phyloP scores from a whole-genome alignment of 2,888 invertebrate genomes.

The Argyresthia goedartella region DNA sequence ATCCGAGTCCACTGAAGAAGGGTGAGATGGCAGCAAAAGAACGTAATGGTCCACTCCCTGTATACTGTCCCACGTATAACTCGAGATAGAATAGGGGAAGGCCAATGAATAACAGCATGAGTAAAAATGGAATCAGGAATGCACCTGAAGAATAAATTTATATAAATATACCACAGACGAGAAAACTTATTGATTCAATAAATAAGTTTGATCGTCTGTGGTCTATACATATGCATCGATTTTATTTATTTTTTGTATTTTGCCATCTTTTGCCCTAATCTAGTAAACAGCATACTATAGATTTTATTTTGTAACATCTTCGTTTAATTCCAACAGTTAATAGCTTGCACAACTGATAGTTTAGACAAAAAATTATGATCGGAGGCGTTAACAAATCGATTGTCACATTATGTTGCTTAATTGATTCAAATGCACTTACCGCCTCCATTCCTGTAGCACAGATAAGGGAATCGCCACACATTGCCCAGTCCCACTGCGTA shows the following conservation, averaged over 20 bases:
- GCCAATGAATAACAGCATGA: constrained; percentile 82
- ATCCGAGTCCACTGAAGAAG: constrained; percentile 73
- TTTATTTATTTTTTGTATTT: too few species aligned
- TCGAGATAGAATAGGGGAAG: constrained; percentile 86
- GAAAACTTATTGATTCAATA: too few species aligned
- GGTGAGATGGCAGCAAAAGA: constrained; percentile 75
- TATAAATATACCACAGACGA: neutral
- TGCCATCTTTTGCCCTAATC: too few species aligned
- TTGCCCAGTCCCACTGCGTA: constrained; percentile 85
- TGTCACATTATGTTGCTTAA: too few species aligned
- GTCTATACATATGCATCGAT: too few species aligned
- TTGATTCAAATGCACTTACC: constrained; percentile 55
- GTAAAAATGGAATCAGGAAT: constrained; percentile 79
- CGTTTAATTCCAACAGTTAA: too few species aligned
- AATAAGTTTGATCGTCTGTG: too few species aligned
- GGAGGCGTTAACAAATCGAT: too few species aligned
- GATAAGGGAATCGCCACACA: constrained; percentile 85
- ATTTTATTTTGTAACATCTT: too few species aligned
- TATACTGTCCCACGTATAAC: constrained; percentile 83
- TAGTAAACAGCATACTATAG: too few species aligned
- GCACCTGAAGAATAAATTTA: constrained; percentile 75
- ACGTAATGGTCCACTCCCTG: constrained; percentile 78
- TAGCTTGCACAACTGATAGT: too few species aligned
- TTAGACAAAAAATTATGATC: too few species aligned
- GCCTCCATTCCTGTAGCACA: constrained; percentile 84